Evolutionary conservation across 2,113 vertebrate species (phyloP), one percentile per base, ranked within the genome.

Genomic region (Trematomus loennbergii): DNA sequence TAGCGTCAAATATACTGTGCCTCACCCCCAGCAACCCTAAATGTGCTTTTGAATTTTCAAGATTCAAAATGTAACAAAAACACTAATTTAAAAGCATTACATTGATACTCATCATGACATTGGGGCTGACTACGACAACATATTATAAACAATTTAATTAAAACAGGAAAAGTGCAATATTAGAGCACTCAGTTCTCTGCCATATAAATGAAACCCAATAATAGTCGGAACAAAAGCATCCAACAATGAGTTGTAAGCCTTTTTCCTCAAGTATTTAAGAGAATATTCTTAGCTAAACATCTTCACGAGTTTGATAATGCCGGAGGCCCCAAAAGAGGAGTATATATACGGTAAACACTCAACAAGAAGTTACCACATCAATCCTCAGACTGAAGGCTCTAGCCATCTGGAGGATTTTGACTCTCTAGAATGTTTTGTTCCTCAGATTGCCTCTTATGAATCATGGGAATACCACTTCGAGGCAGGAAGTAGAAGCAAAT

Each of bases 261-360:
- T 65, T 54, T 69, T 25, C 59, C 59, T 69, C 43, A 8, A 78
- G 64, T 78, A 55, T 63, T 66, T 48, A 60, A 43, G 73, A 36
- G 25, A 53, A 53, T 33, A 10, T 61, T 49, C 55, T 79, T 11
- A 58, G 52, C 58, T 79, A 73, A 78, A 84, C 61, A 76, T 20
- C 59, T 73, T 85, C 74, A 70, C 50, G 48, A 59, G 69, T 70
- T 20, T 75, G 62, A 81, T 74, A 70, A 85, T 49, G 55, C 18
- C 16, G 53, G 8, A 25, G 67, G 50, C n/a, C n/a, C n/a, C 81
- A 75, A 89, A 52, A 65, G 50, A 75, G 7, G 20, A 48, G 48
- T 48, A 63, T 62, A 46, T 66, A 58, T 53, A 15, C 0, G 2
- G 76, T 79, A 79, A 85, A 86, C 78, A 89, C 63, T 81, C 58